These are phyloP conservation scores for Drosophila carrolli DNA, from an alignment of 1,140 invertebrate species.

Conservation along the genomic window DNA sequence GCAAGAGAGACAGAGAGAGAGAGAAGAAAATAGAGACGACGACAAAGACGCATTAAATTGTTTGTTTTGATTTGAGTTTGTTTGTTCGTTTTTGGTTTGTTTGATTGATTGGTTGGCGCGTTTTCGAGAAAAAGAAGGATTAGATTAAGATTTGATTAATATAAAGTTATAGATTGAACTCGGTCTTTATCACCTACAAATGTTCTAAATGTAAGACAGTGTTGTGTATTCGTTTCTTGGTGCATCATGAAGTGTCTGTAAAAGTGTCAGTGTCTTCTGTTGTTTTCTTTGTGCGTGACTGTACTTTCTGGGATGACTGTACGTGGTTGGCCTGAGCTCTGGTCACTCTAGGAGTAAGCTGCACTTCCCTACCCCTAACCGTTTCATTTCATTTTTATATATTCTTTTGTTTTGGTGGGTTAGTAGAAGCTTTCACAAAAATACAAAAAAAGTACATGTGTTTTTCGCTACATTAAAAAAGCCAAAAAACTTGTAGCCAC, in stretches of 20 bases:
- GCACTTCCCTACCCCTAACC: conserved; percentile 3
- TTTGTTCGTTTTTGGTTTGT: conserved; percentile 38
- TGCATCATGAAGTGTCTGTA: conserved; percentile 44
- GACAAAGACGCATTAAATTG: conserved; percentile 37
- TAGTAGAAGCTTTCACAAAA: conserved; percentile 43
- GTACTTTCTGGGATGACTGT: conserved; percentile 51
- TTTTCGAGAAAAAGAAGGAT: conserved; percentile 61
- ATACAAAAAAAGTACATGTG: conserved; percentile 42
- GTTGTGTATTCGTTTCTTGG: conserved; percentile 31
- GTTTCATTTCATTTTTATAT: conserved; percentile 2
- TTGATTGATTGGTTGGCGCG: conserved; percentile 44
- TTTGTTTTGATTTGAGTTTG: conserved; percentile 37
- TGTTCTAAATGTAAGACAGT: conserved; percentile 40
- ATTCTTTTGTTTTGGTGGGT: conserved; percentile 28
- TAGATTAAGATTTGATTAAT: conserved; percentile 62
- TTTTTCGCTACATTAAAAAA: conserved; percentile 37
- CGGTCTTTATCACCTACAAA: conserved; percentile 39
- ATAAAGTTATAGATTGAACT: conserved; percentile 67
- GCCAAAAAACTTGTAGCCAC: conserved; percentile 42
- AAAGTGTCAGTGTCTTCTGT: conserved; percentile 44
- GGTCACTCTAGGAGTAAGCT: conserved; percentile 13
- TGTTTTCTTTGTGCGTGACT: conserved; percentile 46
- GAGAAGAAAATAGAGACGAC: conserved; percentile 38
- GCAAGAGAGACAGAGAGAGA: conserved; percentile 8
- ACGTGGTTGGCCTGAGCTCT: conserved; percentile 25